phyloP scores from a whole-genome alignment of 2,888 invertebrate genomes.

The Erynnis tages region DNA sequence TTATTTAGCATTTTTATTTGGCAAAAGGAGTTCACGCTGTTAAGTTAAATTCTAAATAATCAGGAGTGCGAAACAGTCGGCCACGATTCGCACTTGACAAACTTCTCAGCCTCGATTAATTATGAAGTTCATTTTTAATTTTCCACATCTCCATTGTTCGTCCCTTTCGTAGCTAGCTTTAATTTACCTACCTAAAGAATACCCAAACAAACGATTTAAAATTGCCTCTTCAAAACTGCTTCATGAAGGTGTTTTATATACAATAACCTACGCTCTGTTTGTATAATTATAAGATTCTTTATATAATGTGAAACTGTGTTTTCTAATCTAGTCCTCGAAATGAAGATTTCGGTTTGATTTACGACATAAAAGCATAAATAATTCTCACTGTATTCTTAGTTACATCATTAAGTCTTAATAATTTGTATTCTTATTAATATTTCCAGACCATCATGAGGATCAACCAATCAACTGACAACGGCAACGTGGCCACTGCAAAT shows the following conservation, averaged over 20 bases:
- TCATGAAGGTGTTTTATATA: too few species aligned
- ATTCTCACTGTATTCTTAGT: too few species aligned
- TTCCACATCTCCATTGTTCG: not conserved
- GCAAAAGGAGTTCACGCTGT: too few species aligned
- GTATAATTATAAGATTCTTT: too few species aligned
- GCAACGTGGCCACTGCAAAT: conserved; percentile 49
- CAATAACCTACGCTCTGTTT: too few species aligned
- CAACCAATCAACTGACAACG: conserved; percentile 57
- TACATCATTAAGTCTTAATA: not conserved
- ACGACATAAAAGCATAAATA: not conserved
- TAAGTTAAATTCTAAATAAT: too few species aligned
- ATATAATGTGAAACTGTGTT: too few species aligned
- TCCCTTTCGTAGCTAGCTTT: not conserved
- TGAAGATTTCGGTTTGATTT: not conserved
- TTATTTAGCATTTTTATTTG: too few species aligned
- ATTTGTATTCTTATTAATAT: conserved; percentile 22
- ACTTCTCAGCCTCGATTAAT: conserved; percentile 1
- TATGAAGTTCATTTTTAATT: conserved; percentile 4
- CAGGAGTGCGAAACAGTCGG: too few species aligned
- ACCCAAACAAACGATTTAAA: too few species aligned
- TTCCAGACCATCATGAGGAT: conserved; percentile 72
- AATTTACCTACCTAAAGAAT: conserved; percentile 4
- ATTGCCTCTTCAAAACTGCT: too few species aligned
- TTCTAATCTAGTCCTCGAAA: too few species aligned
- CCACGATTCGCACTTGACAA: not conserved